A percentile compares a stretch with the other conserved stretches of the same genome.
phyloP scores from a whole-genome alignment of 2,888 invertebrate genomes.

The Laspeyria flexula region DNA sequence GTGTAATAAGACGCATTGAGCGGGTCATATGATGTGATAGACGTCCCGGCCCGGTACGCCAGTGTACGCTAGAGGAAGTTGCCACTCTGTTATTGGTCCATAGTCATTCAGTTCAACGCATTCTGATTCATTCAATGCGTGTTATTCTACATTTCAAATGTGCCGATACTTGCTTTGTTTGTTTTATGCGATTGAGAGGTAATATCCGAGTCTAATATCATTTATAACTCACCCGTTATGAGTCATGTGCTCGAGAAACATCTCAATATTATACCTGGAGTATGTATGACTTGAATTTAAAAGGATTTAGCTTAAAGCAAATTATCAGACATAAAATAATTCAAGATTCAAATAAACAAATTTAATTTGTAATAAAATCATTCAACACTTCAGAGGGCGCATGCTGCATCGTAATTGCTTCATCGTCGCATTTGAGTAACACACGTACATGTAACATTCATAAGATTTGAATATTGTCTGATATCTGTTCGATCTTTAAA shows the following conservation, averaged over 20 bases:
- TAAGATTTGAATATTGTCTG: slow-evolving; percentile 42
- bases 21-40: slow-evolving; percentile 81
- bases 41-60: slow-evolving; percentile 68
- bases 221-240: slow-evolving; percentile 37
- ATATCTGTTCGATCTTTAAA: slow-evolving; percentile 41
- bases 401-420: slow-evolving; percentile 68
- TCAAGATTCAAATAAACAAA: slow-evolving; percentile 56
- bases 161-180: slow-evolving; percentile 62
- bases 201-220: slow-evolving; percentile 48
- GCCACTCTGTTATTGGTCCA: slow-evolving; percentile 70
- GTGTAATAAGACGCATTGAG: slow-evolving; percentile 84
- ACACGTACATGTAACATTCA: slow-evolving; percentile 46
- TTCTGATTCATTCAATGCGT: slow-evolving; percentile 72
- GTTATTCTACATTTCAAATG: slow-evolving; percentile 66
- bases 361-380: slow-evolving; percentile 59
- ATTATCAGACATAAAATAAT: slow-evolving; percentile 49
- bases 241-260: slow-evolving; percentile 31
- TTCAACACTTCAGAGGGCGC: slow-evolving; percentile 53
- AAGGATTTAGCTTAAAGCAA: slow-evolving; percentile 26
- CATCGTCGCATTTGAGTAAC: slow-evolving; percentile 61
- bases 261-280: slow-evolving; percentile 10
- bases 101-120: slow-evolving; percentile 68
- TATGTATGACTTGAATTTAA: slow-evolving; percentile 4
- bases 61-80: slow-evolving; percentile 70
- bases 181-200: slow-evolving; percentile 57